Evolutionary conservation across 2,888 invertebrate species (phyloP), one percentile per base, ranked within the genome.

Genomic region (Leptinotarsa juncta): DNA sequence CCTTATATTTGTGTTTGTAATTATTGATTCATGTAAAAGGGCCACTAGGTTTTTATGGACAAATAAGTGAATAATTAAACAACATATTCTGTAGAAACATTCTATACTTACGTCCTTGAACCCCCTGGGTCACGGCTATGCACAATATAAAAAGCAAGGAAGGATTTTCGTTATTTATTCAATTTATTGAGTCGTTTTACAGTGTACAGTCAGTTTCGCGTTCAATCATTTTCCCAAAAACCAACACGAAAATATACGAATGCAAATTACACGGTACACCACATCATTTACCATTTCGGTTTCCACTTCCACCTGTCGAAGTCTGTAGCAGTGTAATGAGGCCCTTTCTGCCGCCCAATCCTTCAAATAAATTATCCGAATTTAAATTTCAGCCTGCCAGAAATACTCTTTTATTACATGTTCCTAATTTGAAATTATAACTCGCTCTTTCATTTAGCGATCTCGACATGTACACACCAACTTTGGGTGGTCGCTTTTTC

Each of bases 401-500:
- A 66, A 65, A 32, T 51, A 26, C 71, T 65, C 71, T 66, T 71
- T 71, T 55, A 71, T 71, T 71, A 71, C 71, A 71, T 55, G 71
- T 71, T 71, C 71, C 71, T 72, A 72, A 72, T 72, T 72, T 60
- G 67, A 72, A 72, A 72, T 72, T 72, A 72, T 67, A 72, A 72
- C 72, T 67, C 62, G 49, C 55, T 67, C 60, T 67, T 55, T 60
- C 48, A 67, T 67, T 72, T 67, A 50, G 42, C 62, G 65, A 71
- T 65, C 49, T 65, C 65, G 67, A 67, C 72, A 62, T 72, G 72
- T 70, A 70, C 50, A 62, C 62, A 60, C 23, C 50, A 50, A 72
- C 67, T 72, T 60, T 72, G 72, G 72, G 72, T 72, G 72, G 72
- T 72, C 72, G 32, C 48, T 72, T 67, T 72, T 67, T 57, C n/a